Conservation (phyloP, 53 echinoderm and acorn worm species). For the Mesocentrotus franciscanus region DNA sequence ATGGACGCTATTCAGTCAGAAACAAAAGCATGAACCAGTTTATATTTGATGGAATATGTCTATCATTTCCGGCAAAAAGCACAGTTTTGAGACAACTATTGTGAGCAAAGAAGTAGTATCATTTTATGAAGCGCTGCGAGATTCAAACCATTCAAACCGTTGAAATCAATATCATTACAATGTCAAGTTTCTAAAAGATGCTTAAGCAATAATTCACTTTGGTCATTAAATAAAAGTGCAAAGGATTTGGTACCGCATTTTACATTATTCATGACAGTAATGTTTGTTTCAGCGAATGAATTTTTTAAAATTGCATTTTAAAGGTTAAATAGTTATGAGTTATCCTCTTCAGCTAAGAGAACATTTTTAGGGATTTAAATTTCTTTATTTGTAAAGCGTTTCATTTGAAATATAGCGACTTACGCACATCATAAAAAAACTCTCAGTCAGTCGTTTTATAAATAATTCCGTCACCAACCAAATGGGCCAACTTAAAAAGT, state of each 20-base stretch:
- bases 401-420: too few relatives aligned
- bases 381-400: too few relatives aligned
- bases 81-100: neutral
- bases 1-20: neutral
- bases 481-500: too few relatives aligned
- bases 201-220: neutral
- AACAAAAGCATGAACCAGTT: constrained; percentile 37
- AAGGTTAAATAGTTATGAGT: too few relatives aligned
- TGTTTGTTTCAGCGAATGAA: too few relatives aligned
- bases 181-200: neutral
- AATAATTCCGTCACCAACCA: too few relatives aligned
- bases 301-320: too few relatives aligned
- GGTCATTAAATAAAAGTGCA: neutral
- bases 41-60: neutral
- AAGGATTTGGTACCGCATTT: neutral
- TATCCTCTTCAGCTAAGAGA: too few relatives aligned
- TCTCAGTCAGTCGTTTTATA: too few relatives aligned
- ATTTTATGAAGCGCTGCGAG: neutral
- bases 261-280: too few relatives aligned
- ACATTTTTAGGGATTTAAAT: too few relatives aligned
- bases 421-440: too few relatives aligned
- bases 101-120: neutral
- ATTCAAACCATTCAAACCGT: neutral
- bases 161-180: neutral
- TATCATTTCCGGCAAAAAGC: neutral